Evolutionary conservation across 2,113 vertebrate species (phyloP).

Genomic region (Bagarius yarrelli): DNA sequence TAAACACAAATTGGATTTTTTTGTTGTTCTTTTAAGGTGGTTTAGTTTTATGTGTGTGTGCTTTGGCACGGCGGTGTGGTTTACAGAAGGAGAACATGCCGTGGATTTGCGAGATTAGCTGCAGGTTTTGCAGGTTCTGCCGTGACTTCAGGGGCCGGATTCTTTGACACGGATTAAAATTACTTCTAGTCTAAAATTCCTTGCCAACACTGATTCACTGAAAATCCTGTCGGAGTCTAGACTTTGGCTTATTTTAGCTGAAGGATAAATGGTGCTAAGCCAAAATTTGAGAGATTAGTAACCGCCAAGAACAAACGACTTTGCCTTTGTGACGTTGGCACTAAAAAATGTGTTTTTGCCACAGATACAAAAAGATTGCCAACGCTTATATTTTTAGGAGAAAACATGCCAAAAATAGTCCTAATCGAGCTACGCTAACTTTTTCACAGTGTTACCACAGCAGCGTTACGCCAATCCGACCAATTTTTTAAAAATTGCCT

Average conservation of each 20-base stretch:
- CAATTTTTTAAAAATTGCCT: too few relatives aligned
- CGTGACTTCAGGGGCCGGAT: slow-evolving; percentile 7
- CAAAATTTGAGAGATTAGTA: slow-evolving; percentile 12
- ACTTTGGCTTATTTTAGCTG: slow-evolving; percentile 21
- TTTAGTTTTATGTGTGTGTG: too few relatives aligned
- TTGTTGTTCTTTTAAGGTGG: not conserved
- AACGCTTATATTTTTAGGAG: not conserved
- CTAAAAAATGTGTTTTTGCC: not conserved
- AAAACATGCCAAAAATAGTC: not conserved
- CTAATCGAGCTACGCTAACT: too few relatives aligned
- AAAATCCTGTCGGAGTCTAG: not conserved
- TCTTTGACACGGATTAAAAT: slow-evolving; percentile 9
- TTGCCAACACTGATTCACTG: not conserved
- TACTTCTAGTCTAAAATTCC: slow-evolving; percentile 2
- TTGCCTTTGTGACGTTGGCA: not conserved
- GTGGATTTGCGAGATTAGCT: slow-evolving; percentile 22
- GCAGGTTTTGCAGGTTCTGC: slow-evolving; percentile 4
- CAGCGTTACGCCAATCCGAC: too few relatives aligned
- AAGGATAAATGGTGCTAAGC: slow-evolving; percentile 13
- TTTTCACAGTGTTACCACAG: too few relatives aligned
- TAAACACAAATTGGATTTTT: not conserved
- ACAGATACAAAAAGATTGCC: not conserved
- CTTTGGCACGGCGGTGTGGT: not conserved
- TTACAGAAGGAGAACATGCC: slow-evolving; percentile 12
- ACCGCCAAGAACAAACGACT: slow-evolving; percentile 11